phyloP scores from a whole-genome alignment of 2,797 vertebrate genomes.

The Simalia tracyae region DNA sequence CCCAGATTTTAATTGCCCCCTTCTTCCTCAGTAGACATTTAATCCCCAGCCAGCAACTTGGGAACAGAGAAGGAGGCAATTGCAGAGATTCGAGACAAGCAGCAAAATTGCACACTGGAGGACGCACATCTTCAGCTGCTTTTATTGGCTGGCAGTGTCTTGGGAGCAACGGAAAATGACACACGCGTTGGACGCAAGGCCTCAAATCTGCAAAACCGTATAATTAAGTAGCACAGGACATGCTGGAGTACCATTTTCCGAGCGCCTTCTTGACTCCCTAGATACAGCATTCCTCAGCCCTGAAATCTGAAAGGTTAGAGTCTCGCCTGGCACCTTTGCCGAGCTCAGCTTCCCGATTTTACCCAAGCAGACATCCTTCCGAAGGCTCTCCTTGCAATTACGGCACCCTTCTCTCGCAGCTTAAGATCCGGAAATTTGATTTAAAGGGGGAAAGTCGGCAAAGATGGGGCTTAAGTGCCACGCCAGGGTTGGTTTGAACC shows the following conservation, averaged over 20 bases:
- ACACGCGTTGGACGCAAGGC: neutral
- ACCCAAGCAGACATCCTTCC: neutral
- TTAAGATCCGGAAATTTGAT: neutral
- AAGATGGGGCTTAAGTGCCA: neutral
- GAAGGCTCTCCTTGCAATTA: neutral
- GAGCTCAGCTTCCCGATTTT: neutral
- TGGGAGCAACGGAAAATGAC: neutral
- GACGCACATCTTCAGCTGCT: accelerated
- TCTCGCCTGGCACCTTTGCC: neutral
- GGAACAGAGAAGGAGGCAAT: neutral
- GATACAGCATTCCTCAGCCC: neutral
- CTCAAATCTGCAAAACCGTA: neutral
- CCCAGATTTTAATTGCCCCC: neutral
- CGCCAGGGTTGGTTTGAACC: neutral
- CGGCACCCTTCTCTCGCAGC: neutral
- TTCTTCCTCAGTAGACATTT: neutral
- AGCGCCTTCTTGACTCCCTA: neutral
- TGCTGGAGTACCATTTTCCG: neutral
- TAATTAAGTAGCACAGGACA: neutral
- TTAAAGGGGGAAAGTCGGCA: neutral
- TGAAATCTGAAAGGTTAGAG: neutral
- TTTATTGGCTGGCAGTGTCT: neutral
- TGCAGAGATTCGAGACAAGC: neutral
- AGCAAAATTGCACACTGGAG: neutral
- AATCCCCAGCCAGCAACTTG: neutral